phyloP scores from a whole-genome alignment of 2,797 vertebrate genomes.

The Pygocentrus nattereri region DNA sequence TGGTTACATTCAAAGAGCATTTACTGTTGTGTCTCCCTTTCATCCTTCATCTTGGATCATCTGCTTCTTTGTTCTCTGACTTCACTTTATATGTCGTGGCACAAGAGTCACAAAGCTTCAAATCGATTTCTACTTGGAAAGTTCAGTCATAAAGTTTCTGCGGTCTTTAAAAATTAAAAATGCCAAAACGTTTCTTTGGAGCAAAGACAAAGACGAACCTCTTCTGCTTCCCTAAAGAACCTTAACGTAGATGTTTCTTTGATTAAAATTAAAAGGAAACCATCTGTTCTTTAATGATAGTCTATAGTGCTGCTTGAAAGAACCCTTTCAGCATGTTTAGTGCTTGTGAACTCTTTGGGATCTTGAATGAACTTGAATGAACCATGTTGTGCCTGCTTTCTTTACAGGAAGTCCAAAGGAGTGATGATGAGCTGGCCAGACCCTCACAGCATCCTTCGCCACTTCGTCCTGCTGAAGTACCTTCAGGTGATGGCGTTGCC shows the following conservation, averaged over 20 bases:
- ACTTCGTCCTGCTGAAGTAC: conserved; percentile 82
- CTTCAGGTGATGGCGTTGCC: conserved; percentile 80
- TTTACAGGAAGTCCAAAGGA: conserved; percentile 4
- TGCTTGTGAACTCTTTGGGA: background rate
- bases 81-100: background rate
- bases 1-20: background rate
- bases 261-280: too few species aligned
- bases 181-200: background rate
- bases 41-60: background rate
- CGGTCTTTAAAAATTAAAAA: background rate
- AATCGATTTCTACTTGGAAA: too few species aligned
- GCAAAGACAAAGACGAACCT: background rate
- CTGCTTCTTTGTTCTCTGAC: background rate
- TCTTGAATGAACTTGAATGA: background rate
- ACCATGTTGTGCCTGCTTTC: background rate
- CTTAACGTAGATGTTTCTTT: too few species aligned
- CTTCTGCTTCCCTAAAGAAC: background rate
- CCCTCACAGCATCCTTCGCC: conserved; percentile 73
- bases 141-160: background rate
- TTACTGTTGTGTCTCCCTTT: background rate
- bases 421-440: conserved; percentile 15
- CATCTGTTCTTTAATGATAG: too few species aligned
- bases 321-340: too few species aligned
- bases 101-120: too few species aligned
- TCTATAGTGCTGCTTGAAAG: too few species aligned